Conservation (phyloP, 2,797 vertebrate genomes). For the Adelosebastes latens region DNA sequence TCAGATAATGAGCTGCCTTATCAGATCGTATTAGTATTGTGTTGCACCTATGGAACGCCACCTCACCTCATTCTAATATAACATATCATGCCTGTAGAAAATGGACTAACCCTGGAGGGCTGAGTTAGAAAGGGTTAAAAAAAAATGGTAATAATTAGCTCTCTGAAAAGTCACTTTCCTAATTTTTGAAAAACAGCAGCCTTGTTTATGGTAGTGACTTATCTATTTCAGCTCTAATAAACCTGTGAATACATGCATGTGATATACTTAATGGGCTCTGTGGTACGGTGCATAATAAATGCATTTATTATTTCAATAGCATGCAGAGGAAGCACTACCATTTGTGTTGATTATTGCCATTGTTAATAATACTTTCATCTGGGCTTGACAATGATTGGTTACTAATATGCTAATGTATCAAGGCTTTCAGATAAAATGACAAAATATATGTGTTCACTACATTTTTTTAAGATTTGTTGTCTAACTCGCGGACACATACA, state of each 20-base stretch:
- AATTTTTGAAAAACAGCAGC: neutral
- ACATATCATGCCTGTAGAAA: slow-evolving; percentile 18
- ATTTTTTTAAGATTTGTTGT: neutral
- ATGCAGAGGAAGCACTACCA: neutral
- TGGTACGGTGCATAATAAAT: neutral
- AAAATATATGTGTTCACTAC: neutral
- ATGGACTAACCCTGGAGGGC: slow-evolving; percentile 6
- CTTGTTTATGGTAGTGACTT: neutral
- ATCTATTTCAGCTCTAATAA: neutral
- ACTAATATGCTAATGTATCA: neutral
- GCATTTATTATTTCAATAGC: neutral
- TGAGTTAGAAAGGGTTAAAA: neutral
- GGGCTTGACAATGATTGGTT: neutral
- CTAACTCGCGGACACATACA: neutral
- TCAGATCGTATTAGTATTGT: slow-evolving; percentile 61
- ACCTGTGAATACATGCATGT: neutral
- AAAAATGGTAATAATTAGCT: neutral
- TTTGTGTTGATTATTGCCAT: neutral
- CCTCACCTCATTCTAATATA: slow-evolving; percentile 34
- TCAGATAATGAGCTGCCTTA: slow-evolving; percentile 60
- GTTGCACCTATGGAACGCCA: slow-evolving; percentile 48
- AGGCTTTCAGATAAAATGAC: neutral
- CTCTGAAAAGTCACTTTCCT: neutral
- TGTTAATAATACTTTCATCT: neutral
- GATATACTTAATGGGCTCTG: neutral